These are phyloP conservation scores for Sebastes itinus DNA, from an alignment of 2,797 vertebrate genomes.

Conservation along the genomic window DNA sequence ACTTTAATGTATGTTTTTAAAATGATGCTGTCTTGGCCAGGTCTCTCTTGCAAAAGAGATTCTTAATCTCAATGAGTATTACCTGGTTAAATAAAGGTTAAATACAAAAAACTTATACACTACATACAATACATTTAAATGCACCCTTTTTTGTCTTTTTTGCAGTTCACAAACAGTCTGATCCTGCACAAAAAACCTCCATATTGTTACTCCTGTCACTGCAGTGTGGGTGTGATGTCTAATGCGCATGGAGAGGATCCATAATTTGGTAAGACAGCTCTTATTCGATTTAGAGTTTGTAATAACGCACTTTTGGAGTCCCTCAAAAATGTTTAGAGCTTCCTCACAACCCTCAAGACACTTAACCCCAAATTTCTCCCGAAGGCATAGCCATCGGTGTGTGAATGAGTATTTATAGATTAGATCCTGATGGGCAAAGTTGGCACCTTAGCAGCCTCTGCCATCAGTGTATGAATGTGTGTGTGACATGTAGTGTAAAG, in stretches of 20 bases:
- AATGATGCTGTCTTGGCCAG: rapidly evolving
- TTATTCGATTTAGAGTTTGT: background rate
- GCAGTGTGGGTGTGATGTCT: background rate
- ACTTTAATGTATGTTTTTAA: too few species aligned
- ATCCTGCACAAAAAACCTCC: background rate
- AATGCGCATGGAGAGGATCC: background rate
- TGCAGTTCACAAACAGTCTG: background rate
- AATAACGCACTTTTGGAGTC: background rate
- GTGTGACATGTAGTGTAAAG: too few species aligned
- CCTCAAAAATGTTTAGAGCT: background rate
- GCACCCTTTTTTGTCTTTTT: background rate
- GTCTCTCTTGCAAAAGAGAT: too few species aligned
- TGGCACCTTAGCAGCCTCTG: too few species aligned
- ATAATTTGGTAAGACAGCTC: background rate
- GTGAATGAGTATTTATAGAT: too few species aligned
- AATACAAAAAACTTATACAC: background rate
- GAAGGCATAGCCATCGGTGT: too few species aligned
- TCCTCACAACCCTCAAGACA: background rate
- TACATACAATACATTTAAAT: background rate
- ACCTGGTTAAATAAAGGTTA: too few species aligned
- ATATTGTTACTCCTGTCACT: background rate
- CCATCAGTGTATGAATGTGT: too few species aligned
- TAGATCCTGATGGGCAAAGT: too few species aligned
- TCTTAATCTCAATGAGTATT: too few species aligned
- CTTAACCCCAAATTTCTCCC: too few species aligned